Conservation (phyloP, 1,140 invertebrate genomes). For the Cyclina sinensis region DNA sequence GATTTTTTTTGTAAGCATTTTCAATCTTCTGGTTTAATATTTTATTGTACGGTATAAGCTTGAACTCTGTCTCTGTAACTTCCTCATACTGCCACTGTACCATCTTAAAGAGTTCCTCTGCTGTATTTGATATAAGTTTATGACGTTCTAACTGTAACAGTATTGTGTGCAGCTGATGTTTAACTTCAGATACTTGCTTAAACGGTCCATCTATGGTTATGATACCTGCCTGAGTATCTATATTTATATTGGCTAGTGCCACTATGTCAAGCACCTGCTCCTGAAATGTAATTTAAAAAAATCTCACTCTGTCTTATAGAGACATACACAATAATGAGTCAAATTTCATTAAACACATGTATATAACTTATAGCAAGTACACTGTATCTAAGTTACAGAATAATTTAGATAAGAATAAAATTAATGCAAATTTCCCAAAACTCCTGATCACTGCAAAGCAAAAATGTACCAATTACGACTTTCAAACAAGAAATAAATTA, state of each 20-base stretch:
- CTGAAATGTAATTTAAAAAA: conserved; percentile 28
- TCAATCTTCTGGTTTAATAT: conserved; percentile 40
- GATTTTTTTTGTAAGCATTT: conserved; percentile 34
- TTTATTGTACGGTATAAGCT: not conserved
- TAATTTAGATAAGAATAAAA: too few species aligned
- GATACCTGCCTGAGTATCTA: conserved; percentile 32
- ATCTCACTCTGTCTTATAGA: too few species aligned
- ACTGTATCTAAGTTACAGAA: not conserved
- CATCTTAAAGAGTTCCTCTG: conserved; percentile 26
- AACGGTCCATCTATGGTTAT: conserved; percentile 37
- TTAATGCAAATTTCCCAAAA: too few species aligned
- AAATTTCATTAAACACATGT: too few species aligned
- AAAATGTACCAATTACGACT: too few species aligned
- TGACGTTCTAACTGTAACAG: conserved; percentile 6
- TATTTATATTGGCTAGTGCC: conserved; percentile 39
- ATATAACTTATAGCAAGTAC: too few species aligned
- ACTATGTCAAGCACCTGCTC: not conserved
- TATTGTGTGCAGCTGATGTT: not conserved
- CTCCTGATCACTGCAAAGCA: too few species aligned
- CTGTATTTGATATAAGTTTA: not conserved
- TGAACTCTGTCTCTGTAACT: not conserved
- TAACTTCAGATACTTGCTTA: not conserved
- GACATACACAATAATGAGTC: too few species aligned
- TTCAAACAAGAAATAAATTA: too few species aligned
- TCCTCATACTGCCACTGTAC: conserved; percentile 59